A percentile compares a stretch with the other conserved stretches of the same genome.
Conservation (phyloP, 2,113 vertebrate species). For the Silurus meridionalis region DNA sequence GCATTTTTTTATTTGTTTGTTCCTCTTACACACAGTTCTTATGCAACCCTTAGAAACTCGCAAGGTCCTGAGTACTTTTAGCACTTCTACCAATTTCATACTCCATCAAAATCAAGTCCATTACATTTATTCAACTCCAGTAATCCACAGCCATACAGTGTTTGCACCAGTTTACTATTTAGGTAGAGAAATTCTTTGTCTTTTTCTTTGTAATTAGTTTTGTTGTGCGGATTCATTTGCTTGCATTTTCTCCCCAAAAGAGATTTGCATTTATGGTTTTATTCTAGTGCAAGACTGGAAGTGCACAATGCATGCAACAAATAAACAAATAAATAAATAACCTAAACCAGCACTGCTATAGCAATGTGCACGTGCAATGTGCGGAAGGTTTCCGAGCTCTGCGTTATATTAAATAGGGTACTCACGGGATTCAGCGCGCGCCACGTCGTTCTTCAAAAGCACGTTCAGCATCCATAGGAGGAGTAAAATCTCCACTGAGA, state of each 20-base stretch:
- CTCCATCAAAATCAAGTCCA: neutral
- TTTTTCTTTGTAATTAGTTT: neutral
- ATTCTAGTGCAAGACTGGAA: neutral
- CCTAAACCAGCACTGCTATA: neutral
- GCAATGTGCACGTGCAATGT: neutral
- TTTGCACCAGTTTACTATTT: neutral
- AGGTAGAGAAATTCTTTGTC: neutral
- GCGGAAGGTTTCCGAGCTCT: neutral
- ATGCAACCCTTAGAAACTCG: too few species aligned
- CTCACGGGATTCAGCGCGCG: constrained; percentile 57
- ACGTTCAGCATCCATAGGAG: constrained; percentile 54
- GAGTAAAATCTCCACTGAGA: constrained; percentile 35
- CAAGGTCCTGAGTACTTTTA: neutral
- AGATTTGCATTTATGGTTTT: neutral
- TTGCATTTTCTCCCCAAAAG: neutral
- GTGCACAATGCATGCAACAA: neutral
- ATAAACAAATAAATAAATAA: neutral
- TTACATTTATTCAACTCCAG: neutral
- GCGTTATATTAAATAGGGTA: neutral
- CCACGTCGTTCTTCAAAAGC: constrained; percentile 34
- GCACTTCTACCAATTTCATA: neutral
- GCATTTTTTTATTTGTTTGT: neutral
- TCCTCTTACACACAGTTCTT: neutral
- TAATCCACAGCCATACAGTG: neutral
- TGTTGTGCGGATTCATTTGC: neutral